Evolutionary conservation across 2,797 vertebrate genomes (phyloP).

Genomic region (Hozukius guyotensis): DNA sequence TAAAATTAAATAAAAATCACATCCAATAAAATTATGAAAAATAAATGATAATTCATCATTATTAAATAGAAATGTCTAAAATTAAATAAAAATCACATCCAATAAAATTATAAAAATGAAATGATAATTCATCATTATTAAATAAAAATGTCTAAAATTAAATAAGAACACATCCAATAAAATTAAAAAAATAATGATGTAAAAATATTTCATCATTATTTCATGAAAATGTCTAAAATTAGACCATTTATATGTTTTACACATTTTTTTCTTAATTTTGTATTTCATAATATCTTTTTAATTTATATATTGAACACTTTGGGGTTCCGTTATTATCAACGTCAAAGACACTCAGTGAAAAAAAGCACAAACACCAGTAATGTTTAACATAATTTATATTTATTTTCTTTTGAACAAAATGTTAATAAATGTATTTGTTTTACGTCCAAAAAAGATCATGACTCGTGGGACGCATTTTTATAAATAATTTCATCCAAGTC

Average conservation of each 20-base stretch:
- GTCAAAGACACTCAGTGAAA: neutral
- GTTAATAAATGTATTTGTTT: conserved; percentile 87
- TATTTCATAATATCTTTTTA: neutral
- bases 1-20: no score
- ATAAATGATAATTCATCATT: no score
- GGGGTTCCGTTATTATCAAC: neutral
- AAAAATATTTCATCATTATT: neutral
- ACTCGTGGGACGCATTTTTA: conserved; percentile 87
- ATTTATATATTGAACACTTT: neutral
- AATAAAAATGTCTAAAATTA: no score
- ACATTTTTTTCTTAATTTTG: neutral
- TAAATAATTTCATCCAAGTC: conserved; percentile 89
- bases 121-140: neutral
- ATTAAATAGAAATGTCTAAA: no score
- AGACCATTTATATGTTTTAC: neutral
- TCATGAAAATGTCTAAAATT: neutral
- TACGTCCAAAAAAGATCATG: conserved; percentile 88
- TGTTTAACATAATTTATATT: conserved; percentile 89
- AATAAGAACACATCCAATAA: no score
- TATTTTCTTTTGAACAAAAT: conserved; percentile 88
- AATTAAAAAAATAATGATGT: neutral
- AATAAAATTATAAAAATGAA: no score
- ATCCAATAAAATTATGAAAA: no score
- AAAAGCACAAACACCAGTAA: conserved; percentile 68
- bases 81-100: no score